A percentile compares a stretch with the other conserved stretches of the same genome.
These are phyloP conservation scores for Myrmecophaga tridactyla DNA, from an alignment of 2,113 vertebrate genomes.

Conservation along the genomic window DNA sequence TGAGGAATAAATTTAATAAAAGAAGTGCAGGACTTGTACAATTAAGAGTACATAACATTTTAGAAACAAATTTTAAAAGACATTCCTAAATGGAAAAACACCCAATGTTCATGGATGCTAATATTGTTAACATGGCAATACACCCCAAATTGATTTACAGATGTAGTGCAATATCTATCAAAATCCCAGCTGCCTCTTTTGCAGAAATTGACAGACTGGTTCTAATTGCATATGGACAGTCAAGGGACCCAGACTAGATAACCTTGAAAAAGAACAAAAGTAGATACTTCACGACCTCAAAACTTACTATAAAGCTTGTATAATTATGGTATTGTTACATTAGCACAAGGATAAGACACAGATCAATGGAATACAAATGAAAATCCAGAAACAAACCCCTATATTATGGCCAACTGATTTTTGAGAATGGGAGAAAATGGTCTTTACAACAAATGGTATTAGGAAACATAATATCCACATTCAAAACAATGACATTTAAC, in stretches of 20 bases:
- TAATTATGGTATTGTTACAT: background rate
- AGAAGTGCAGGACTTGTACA: background rate
- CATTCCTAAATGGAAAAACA: background rate
- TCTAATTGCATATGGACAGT: background rate
- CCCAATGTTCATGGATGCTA: background rate
- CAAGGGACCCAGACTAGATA: background rate
- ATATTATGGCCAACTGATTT: background rate
- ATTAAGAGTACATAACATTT: background rate
- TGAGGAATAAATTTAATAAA: slow-evolving; percentile 1
- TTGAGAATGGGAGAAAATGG: background rate
- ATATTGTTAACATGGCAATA: background rate
- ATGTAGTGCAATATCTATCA: background rate
- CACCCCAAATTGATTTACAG: background rate
- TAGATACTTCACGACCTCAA: background rate
- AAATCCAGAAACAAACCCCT: slow-evolving; percentile 15
- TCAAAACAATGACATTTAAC: background rate
- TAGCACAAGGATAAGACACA: background rate
- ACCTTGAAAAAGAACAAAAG: background rate
- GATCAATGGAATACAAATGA: background rate
- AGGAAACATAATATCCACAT: background rate
- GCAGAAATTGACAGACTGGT: background rate
- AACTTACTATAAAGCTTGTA: background rate
- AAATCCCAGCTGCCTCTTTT: background rate
- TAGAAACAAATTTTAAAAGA: background rate
- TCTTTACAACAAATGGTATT: background rate